Base-by-base conservation (phyloP, 2,888 invertebrate genomes). In the Dascillus cervinus region DNA sequence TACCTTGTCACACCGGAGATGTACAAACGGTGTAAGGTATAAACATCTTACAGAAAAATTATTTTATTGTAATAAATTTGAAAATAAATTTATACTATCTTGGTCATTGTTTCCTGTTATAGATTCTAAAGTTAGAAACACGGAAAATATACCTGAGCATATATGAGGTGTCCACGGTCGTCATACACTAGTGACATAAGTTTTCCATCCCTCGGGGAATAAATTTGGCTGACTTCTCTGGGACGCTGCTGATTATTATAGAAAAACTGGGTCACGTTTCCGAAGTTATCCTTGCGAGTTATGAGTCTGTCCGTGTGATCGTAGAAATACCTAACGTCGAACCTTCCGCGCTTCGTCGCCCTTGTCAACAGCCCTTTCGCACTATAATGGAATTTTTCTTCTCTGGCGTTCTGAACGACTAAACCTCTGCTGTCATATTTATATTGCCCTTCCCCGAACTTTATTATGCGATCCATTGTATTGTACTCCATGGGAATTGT, bases 231-330 rank as follows among this genome's bases (percentile, higher is more conserved):
- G 13, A 95, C 86, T 68, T 90, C 85, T 51, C 82, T 75, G 1
- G 82, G 82, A 33, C 84, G 73, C 34, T 82, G 75, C 49, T 88
- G 84, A 58, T 94, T 90, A 30, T 86, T 90, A 60, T 96, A 96
- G 69, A 94, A 92, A 71, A 91, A 96, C 64, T 96, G 95, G 0
- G 94, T 91, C 0, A 92, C 85, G 56, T 92, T 92, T 27, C 92
- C 92, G 49, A 85, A 89, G 62, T 90, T 90, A 55, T 91, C 91
- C 59, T 90, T 90, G 43, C 95, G 75, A 0, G 91, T 89, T 0
- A 90, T 79, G 38, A 96, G 69, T 34, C 94, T 73, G 52, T 90
- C 88, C 36, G 87, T 65, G 59, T 91, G 87, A 58, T 96, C 96
- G 55, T 96, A 96, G 56, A 80, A 86, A 60, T 92, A 95, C 28